A percentile compares a stretch with the other conserved stretches of the same genome.
Evolutionary conservation across 2,113 vertebrate genomes (phyloP).

Genomic region (Neotragus moschatus): DNA sequence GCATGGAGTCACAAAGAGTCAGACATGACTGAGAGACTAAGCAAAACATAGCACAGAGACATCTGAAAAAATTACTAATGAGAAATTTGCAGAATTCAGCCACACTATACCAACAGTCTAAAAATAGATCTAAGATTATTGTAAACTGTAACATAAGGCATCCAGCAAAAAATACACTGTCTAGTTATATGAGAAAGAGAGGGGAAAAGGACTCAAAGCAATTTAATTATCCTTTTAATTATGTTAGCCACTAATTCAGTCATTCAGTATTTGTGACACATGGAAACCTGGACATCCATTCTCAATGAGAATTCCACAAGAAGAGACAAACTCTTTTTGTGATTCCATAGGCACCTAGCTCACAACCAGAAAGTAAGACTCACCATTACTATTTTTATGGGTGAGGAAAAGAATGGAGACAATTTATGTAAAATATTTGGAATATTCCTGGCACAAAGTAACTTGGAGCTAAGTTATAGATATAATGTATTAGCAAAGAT

Average conservation of each 20-base stretch:
- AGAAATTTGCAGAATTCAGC: constrained; percentile 36
- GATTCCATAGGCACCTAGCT: neutral
- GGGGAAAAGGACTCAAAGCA: neutral
- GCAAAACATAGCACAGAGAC: neutral
- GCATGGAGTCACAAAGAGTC: neutral
- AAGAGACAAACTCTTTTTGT: neutral
- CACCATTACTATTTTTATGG: neutral
- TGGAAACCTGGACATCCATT: neutral
- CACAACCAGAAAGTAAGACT: neutral
- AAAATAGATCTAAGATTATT: neutral
- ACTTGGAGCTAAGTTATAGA: neutral
- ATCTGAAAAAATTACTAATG: neutral
- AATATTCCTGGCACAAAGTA: neutral
- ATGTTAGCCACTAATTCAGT: neutral
- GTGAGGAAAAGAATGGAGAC: neutral
- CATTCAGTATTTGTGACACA: neutral
- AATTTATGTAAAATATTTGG: neutral
- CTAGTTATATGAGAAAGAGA: neutral
- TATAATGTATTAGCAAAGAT: neutral
- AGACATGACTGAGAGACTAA: neutral
- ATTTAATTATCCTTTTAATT: constrained; percentile 27
- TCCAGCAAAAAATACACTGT: neutral
- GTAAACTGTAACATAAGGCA: neutral
- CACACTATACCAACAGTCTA: neutral
- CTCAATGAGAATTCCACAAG: neutral